These are phyloP conservation scores for Psammodynastes pulverulentus DNA, from an alignment of 2,113 vertebrate species.

Conservation along the genomic window DNA sequence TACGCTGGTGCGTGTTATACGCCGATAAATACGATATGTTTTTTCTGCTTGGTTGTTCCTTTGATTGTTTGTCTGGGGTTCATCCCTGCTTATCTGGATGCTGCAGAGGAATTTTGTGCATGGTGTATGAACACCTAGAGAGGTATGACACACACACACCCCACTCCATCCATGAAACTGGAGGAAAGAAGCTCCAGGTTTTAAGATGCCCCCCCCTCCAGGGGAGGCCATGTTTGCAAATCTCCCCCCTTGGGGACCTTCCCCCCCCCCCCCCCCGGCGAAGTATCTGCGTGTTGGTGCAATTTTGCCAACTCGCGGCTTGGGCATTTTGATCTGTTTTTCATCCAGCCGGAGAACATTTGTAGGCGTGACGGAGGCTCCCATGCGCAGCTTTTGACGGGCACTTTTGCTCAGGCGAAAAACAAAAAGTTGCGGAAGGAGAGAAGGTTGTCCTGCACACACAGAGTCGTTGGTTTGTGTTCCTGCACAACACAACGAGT, in stretches of 20 bases:
- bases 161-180: constrained; percentile 50
- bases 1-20: no score
- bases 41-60: no score
- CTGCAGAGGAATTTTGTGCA: not conserved
- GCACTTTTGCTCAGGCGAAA: not conserved
- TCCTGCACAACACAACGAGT: not conserved
- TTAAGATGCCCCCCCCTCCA: constrained; percentile 63
- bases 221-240: constrained; percentile 59
- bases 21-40: no score
- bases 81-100: not conserved
- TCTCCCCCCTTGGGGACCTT: constrained; percentile 52
- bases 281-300: constrained; percentile 64
- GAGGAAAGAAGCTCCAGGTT: constrained; percentile 60
- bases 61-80: not conserved
- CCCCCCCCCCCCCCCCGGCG: constrained; percentile 55
- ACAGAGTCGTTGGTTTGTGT: not conserved
- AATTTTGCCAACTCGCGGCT: constrained; percentile 64
- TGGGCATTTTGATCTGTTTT: constrained; percentile 64
- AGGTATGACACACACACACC: no score
- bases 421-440: not conserved
- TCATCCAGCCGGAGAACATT: constrained; percentile 51
- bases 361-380: constrained; percentile 52
- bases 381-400: accelerated
- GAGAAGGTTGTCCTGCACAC: not conserved
- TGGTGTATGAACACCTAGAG: not conserved